phyloP scores from a whole-genome alignment of 2,113 vertebrate genomes.

The Corydoras maculifer region DNA sequence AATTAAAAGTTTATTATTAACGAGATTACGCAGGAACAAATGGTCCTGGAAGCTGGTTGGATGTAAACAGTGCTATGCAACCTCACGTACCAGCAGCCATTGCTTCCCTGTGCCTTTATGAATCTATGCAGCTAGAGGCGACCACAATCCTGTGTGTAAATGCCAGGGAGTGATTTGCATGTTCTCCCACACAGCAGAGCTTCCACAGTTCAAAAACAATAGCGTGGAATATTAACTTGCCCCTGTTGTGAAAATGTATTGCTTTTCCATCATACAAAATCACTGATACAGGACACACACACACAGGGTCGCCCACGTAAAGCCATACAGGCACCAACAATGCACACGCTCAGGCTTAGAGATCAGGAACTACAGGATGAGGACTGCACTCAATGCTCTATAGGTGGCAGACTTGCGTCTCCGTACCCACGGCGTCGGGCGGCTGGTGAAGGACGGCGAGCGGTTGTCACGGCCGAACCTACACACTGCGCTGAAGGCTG shows the following conservation, averaged over 20 bases:
- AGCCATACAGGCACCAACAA: slow-evolving; percentile 40
- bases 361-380: neutral
- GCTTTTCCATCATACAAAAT: too few relatives aligned
- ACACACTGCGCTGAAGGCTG: slow-evolving; percentile 68
- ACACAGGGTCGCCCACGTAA: neutral
- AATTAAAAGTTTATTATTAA: too few relatives aligned
- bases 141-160: neutral
- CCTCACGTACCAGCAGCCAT: slow-evolving; percentile 39
- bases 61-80: slow-evolving; percentile 41
- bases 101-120: slow-evolving; percentile 49
- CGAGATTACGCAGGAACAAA: neutral
- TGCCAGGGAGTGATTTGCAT: neutral
- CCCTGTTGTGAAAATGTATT: too few relatives aligned
- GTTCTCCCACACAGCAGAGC: too few relatives aligned
- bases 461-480: slow-evolving; percentile 69
- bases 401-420: too few relatives aligned
- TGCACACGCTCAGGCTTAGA: slow-evolving; percentile 45
- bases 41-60: slow-evolving; percentile 7
- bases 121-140: slow-evolving; percentile 43
- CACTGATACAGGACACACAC: too few relatives aligned
- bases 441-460: slow-evolving; percentile 35
- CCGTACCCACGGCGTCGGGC: too few relatives aligned
- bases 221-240: too few relatives aligned
- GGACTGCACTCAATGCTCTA: too few relatives aligned
- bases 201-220: too few relatives aligned